A percentile compares a stretch with the other conserved stretches of the same genome.
phyloP scores from a whole-genome alignment of 1,140 invertebrate genomes.

The Planococcus citri region DNA sequence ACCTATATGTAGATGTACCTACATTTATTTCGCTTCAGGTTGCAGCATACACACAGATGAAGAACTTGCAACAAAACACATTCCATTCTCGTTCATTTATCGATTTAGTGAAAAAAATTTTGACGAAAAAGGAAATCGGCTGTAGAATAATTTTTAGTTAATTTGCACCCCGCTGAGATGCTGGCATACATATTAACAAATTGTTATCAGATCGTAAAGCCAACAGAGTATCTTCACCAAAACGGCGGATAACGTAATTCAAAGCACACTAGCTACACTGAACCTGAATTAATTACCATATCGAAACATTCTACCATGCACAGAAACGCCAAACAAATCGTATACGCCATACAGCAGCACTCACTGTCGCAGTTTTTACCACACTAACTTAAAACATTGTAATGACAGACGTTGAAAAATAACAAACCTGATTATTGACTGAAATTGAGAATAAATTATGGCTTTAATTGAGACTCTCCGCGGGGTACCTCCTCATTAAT shows the following conservation, averaged over 20 bases:
- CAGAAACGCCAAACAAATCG: background rate
- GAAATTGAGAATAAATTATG: slow-evolving; percentile 18
- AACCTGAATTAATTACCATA: slow-evolving; percentile 16
- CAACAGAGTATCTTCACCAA: background rate
- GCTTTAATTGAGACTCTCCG: slow-evolving; percentile 16
- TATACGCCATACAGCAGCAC: no score
- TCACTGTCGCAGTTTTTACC: background rate
- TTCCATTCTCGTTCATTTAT: background rate
- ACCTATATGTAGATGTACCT: no score
- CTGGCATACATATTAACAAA: background rate
- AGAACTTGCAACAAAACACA: no score
- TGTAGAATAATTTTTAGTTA: background rate
- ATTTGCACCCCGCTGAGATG: background rate
- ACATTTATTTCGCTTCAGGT: no score
- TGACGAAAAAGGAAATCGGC: background rate
- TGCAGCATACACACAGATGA: no score
- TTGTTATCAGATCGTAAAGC: slow-evolving; percentile 4
- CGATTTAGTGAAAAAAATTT: background rate
- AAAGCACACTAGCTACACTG: background rate
- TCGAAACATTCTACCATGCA: slow-evolving; percentile 1
- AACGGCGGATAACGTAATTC: background rate
- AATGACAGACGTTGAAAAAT: background rate
- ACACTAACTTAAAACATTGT: slow-evolving; percentile 8
- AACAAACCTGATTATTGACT: slow-evolving; percentile 16
- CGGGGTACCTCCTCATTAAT: slow-evolving; percentile 17